Percentiles rank a stretch among this genome's conserved stretches.
Evolutionary conservation across 1,140 invertebrate genomes (phyloP).

Genomic region (Palaemon carinicauda): DNA sequence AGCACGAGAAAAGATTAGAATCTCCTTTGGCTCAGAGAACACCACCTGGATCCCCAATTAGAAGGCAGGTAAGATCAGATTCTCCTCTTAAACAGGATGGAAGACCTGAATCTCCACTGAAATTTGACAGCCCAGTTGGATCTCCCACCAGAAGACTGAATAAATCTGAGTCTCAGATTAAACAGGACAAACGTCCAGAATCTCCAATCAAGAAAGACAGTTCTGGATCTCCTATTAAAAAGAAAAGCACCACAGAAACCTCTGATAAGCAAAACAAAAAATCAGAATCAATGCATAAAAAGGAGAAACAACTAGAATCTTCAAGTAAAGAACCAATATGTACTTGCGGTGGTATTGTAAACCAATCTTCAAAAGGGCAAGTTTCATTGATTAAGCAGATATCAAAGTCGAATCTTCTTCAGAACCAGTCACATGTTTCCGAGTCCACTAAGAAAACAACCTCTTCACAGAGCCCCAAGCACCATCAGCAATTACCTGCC

Average conservation of each 20-base stretch:
- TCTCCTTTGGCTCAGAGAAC: no score
- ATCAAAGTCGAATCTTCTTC: neutral
- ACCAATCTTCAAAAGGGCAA: no score
- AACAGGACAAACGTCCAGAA: neutral
- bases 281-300: neutral
- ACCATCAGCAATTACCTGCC: no score
- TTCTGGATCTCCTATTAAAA: neutral
- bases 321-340: neutral
- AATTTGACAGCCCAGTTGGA: neutral
- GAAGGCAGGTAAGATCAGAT: neutral
- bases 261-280: neutral
- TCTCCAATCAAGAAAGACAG: neutral
- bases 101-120: constrained; percentile 2
- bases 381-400: neutral
- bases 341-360: neutral
- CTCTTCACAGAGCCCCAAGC: no score
- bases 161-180: neutral
- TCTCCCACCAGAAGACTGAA: neutral
- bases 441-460: no score
- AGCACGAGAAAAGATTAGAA: no score
- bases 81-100: neutral
- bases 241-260: neutral
- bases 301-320: neutral
- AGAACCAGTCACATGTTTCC: no score
- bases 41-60: no score